phyloP scores from a whole-genome alignment of 2,888 invertebrate genomes.

The Sinodicranocentrus sp. region DNA sequence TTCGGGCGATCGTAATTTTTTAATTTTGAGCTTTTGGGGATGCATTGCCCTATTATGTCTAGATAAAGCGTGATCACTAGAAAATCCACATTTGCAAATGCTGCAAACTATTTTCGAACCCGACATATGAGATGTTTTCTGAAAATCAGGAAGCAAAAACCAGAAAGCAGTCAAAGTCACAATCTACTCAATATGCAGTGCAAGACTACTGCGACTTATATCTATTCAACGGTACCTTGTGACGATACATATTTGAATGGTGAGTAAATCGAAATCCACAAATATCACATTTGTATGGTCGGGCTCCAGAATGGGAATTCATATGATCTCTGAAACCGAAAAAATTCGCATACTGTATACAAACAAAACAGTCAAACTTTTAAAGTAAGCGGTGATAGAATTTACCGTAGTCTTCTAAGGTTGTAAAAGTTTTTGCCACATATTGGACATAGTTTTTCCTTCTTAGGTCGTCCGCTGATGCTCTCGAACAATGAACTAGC shows the following conservation, averaged over 20 bases:
- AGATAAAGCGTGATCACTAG: not conserved
- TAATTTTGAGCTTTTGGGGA: not conserved
- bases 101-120: not conserved
- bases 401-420: slow-evolving; percentile 32
- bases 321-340: slow-evolving; percentile 45
- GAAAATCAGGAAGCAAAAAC: no score
- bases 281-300: slow-evolving; percentile 50
- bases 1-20: not conserved
- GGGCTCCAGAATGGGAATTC: slow-evolving; percentile 42
- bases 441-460: slow-evolving; percentile 23
- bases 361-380: not conserved
- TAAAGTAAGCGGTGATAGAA: not conserved
- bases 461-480: not conserved
- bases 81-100: slow-evolving; percentile 30
- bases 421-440: slow-evolving; percentile 22
- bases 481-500: not conserved
- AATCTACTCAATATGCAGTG: not conserved
- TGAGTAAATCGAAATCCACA: slow-evolving; percentile 53
- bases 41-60: slow-evolving; percentile 1
- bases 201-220: not conserved
- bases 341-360: not conserved
- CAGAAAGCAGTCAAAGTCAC: not conserved
- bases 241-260: slow-evolving; percentile 42
- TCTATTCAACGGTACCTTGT: slow-evolving; percentile 10
- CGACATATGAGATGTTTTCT: slow-evolving; percentile 9